Evolutionary conservation across 2,888 invertebrate genomes (phyloP), one percentile per base, ranked within the genome.

Genomic region (Volucella zonaria): DNA sequence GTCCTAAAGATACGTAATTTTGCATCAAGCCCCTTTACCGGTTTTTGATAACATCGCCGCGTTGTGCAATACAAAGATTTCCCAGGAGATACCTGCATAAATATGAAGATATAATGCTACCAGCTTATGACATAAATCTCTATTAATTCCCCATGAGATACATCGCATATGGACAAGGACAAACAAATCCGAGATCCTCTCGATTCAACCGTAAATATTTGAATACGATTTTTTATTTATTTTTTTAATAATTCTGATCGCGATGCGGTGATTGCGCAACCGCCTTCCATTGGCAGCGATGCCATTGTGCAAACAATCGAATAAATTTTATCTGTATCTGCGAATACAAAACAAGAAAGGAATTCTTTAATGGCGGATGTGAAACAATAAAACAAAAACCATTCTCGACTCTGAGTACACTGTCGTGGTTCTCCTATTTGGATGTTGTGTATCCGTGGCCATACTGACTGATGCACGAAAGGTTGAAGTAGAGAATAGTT

Each of bases 341-440:
- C n/a, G 42, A 52, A 59, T 11, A 59, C 43, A 58, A 68, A n/a
- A 31, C 61, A 64, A 14, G 18, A 58, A 68, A 70, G 61, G 61
- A 42, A 75, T 56, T 77, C 76, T 77, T 80, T 42, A 85, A 85
- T 85, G 85, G 85, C 85, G 80, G 85, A 85, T 85, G 80, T 85
- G 81, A 85, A 80, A 81, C 76, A 85, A 85, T 73, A 76, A 68
- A 68, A 68, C 56, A 61, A 51, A 45, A 62, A 70, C 51, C 43
- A 62, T 67, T 59, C 67, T 31, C 67, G 52, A 68, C 47, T 67
- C 51, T 18, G 18, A 12, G n/a, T 45, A 18, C 52, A 12, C 14
- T 15, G 14, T 10, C 43, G 10, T 45, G 45, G 2, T 45, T 8
- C 38, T 78, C 73, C 74, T 47, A 83, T 83, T 83, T 78, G 74